These are phyloP conservation scores for Xiphydria camelus DNA, from an alignment of 2,888 invertebrate species.

Conservation along the genomic window DNA sequence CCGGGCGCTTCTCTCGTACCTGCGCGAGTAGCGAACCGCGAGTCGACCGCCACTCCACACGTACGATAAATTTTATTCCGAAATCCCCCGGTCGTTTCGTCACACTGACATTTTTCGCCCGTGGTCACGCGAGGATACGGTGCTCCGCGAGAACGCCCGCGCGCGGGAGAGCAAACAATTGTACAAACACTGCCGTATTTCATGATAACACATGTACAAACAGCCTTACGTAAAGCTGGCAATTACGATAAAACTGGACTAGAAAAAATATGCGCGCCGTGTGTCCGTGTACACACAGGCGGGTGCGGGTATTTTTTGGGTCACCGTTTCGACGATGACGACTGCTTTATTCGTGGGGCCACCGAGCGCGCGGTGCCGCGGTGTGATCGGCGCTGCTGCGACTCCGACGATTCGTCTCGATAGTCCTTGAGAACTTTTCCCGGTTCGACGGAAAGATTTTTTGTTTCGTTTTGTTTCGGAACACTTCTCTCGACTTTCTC, in stretches of 20 bases:
- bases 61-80: conserved; percentile 28
- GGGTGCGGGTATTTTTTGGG: conserved; percentile 14
- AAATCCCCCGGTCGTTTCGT: conserved; percentile 27
- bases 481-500: neutral
- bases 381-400: too few relatives aligned
- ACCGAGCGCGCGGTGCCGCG: too few relatives aligned
- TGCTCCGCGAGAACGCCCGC: conserved; percentile 22
- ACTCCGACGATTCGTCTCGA: too few relatives aligned
- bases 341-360: too few relatives aligned
- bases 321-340: too few relatives aligned
- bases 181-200: conserved; percentile 55
- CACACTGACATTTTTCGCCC: conserved; percentile 38
- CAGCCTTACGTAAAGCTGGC: conserved; percentile 56
- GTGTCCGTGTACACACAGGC: conserved; percentile 30
- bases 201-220: conserved; percentile 57
- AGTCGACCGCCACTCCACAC: conserved; percentile 4
- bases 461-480: too few relatives aligned
- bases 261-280: conserved; percentile 31
- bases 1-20: neutral
- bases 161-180: conserved; percentile 53
- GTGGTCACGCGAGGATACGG: conserved; percentile 45
- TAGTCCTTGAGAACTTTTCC: too few relatives aligned
- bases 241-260: conserved; percentile 54
- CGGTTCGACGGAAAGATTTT: too few relatives aligned
- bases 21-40: neutral